phyloP scores from a whole-genome alignment of 2,888 invertebrate species.

The Troides aeacus region DNA sequence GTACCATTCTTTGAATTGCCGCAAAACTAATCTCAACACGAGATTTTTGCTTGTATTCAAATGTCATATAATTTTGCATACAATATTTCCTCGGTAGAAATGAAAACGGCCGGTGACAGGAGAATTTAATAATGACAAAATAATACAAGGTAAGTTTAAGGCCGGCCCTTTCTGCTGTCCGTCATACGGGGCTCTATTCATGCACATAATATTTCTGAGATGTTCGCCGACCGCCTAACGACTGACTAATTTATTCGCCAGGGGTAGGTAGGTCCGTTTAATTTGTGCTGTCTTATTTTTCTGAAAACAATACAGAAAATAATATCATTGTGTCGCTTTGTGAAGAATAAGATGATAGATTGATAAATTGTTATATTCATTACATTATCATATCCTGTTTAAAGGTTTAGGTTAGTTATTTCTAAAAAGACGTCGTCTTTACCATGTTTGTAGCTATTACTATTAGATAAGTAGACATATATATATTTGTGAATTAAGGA shows the following conservation, averaged over 20 bases:
- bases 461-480: no score
- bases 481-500: no score
- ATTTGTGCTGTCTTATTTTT: constrained; percentile 24
- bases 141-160: constrained; percentile 78
- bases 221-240: constrained; percentile 72
- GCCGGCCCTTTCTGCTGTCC: constrained; percentile 78
- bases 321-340: constrained; percentile 1
- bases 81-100: constrained; percentile 77
- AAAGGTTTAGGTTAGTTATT: constrained; percentile 53
- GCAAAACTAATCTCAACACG: constrained; percentile 59
- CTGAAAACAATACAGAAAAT: constrained; percentile 17
- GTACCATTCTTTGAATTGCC: constrained; percentile 43
- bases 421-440: not conserved
- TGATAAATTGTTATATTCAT: not conserved
- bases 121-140: constrained; percentile 81
- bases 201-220: constrained; percentile 76
- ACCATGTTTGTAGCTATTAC: no score
- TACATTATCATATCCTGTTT: constrained; percentile 48
- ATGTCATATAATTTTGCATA: constrained; percentile 80
- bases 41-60: constrained; percentile 76
- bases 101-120: constrained; percentile 74
- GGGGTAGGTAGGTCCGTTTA: constrained; percentile 40
- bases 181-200: constrained; percentile 76
- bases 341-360: not conserved
- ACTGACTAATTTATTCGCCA: constrained; percentile 70